Evolutionary conservation across 2,888 invertebrate species (phyloP).

Genomic region (Lamellibrachia satsuma): DNA sequence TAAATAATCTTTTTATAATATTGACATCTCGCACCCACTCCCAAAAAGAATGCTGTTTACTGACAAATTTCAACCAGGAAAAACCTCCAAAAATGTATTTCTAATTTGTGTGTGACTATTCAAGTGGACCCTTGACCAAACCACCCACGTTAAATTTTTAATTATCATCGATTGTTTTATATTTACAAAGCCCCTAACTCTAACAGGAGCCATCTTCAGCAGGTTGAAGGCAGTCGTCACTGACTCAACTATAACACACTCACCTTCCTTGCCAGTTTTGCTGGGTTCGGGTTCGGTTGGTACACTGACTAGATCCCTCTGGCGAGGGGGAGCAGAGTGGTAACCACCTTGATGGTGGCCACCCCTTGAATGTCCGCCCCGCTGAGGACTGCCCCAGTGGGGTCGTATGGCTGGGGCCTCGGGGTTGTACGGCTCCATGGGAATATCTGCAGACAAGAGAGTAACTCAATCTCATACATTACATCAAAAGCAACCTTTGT

Average conservation of each 20-base stretch:
- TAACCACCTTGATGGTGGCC: not conserved
- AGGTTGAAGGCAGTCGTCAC: not conserved
- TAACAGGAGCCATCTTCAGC: too few relatives aligned
- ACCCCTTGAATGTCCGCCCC: not conserved
- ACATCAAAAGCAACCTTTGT: too few relatives aligned
- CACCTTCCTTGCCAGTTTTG: slow-evolving; percentile 11
- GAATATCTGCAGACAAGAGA: not conserved
- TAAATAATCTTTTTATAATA: too few relatives aligned
- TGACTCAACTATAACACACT: not conserved
- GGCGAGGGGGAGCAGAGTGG: slow-evolving; percentile 30
- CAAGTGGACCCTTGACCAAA: too few relatives aligned
- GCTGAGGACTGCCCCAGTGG: slow-evolving; percentile 17
- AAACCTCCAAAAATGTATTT: too few relatives aligned
- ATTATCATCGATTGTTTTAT: too few relatives aligned
- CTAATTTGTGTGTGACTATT: too few relatives aligned
- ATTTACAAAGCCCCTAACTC: too few relatives aligned
- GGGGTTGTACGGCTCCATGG: slow-evolving; percentile 75
- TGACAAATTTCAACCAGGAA: too few relatives aligned
- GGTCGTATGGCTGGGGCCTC: slow-evolving; percentile 72
- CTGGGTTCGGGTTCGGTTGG: slow-evolving; percentile 34
- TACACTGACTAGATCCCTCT: slow-evolving; percentile 44
- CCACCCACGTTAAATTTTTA: too few relatives aligned
- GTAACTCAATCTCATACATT: not conserved
- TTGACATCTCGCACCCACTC: too few relatives aligned
- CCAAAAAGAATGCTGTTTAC: too few relatives aligned